phyloP scores from a whole-genome alignment of 2,113 vertebrate genomes.

The Callochromis pleurospilus region DNA sequence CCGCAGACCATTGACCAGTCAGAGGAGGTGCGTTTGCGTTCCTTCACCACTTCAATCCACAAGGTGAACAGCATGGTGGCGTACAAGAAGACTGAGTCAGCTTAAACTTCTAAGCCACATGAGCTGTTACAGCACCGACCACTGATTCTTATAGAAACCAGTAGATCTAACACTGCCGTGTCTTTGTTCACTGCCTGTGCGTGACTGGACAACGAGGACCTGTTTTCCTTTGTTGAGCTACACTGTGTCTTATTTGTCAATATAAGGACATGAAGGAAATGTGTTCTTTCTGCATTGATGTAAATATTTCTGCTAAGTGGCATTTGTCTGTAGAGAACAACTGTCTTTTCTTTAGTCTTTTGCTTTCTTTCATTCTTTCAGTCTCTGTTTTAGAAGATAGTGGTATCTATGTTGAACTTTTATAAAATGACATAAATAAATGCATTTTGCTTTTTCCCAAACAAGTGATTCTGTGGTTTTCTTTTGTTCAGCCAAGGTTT shows the following conservation, averaged over 20 bases:
- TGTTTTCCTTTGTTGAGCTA: neutral
- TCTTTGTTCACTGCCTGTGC: neutral
- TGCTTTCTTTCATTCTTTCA: neutral
- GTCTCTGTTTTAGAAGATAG: conserved; percentile 33
- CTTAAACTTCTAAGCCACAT: neutral
- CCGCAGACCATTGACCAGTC: conserved; percentile 90
- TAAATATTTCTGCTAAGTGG: conserved; percentile 36
- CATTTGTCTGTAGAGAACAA: neutral
- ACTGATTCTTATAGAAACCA: neutral
- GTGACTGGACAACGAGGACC: neutral
- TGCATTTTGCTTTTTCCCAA: neutral
- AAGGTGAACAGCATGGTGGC: conserved; percentile 91
- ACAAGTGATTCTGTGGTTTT: neutral
- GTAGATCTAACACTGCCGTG: neutral
- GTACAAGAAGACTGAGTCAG: conserved; percentile 80
- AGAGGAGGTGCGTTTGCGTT: conserved; percentile 89
- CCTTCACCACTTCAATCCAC: conserved; percentile 94
- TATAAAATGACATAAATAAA: conserved; percentile 27
- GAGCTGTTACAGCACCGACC: neutral
- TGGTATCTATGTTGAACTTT: conserved; percentile 35
- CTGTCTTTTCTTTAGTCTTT: neutral
- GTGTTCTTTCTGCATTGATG: neutral
- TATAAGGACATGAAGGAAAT: neutral
- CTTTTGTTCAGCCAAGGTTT: neutral
- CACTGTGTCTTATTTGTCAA: neutral